Percentiles rank a stretch among this genome's conserved stretches.
phyloP scores from a whole-genome alignment of 2,888 invertebrate genomes.

The Cheilosia urbana region DNA sequence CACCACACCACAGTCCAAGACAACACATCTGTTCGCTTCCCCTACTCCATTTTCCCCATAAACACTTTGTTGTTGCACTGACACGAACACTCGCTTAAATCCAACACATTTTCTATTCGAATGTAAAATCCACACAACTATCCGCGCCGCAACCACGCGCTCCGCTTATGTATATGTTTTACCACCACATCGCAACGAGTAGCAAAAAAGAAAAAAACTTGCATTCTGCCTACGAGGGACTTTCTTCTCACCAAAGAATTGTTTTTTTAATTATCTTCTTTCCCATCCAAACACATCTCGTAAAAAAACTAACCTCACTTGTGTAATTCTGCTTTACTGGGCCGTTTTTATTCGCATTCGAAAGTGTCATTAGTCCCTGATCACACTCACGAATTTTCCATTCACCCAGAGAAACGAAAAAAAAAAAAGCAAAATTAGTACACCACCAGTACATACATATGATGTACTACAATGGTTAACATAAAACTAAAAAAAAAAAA shows the following conservation, averaged over 20 bases:
- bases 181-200: slow-evolving; percentile 37
- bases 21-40: slow-evolving; percentile 60
- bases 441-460: slow-evolving; percentile 21
- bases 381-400: slow-evolving; percentile 44
- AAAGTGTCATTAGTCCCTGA: slow-evolving; percentile 41
- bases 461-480: slow-evolving; percentile 25
- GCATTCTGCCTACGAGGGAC: slow-evolving; percentile 60
- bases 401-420: slow-evolving; percentile 34
- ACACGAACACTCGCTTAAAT: slow-evolving; percentile 24
- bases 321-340: slow-evolving; percentile 23
- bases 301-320: slow-evolving; percentile 63
- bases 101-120: slow-evolving; percentile 31
- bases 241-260: slow-evolving; percentile 49
- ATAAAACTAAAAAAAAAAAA: slow-evolving; percentile 41
- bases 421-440: slow-evolving; percentile 20
- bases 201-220: slow-evolving; percentile 42
- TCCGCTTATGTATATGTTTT: slow-evolving; percentile 53
- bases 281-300: slow-evolving; percentile 2
- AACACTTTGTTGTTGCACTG: slow-evolving; percentile 47
- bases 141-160: slow-evolving; percentile 62
- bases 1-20: neutral
- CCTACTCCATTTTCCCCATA: slow-evolving; percentile 22
- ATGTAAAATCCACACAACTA: slow-evolving; percentile 37
- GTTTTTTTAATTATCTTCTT: slow-evolving; percentile 18
- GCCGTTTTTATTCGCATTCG: slow-evolving; percentile 31